Evolutionary conservation across 2,113 vertebrate genomes (phyloP).

Genomic region (Brevimyrus niger): DNA sequence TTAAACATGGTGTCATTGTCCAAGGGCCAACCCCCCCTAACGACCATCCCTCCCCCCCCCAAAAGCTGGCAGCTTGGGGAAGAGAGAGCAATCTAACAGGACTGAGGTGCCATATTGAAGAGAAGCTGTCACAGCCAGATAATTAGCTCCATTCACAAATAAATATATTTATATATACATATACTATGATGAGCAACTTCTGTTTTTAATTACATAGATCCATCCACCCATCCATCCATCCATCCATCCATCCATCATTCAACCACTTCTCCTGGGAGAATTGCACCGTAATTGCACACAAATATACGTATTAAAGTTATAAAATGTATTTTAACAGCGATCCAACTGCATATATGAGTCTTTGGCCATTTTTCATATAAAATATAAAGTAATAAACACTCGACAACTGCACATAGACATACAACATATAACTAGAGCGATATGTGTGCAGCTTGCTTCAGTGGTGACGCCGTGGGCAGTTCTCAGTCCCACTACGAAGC

Average conservation of each 20-base stretch:
- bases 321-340: neutral
- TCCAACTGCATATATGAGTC: neutral
- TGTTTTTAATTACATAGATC: neutral
- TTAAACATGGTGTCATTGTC: conserved; percentile 7
- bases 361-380: neutral
- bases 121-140: neutral
- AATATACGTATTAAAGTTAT: neutral
- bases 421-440: neutral
- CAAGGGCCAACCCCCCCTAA: neutral
- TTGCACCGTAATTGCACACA: neutral
- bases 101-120: neutral
- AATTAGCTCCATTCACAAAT: neutral
- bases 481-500: neutral
- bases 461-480: neutral
- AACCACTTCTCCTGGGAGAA: neutral
- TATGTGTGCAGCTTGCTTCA: neutral
- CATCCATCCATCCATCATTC: neutral
- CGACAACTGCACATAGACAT: neutral
- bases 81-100: neutral
- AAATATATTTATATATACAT: neutral
- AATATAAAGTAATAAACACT: neutral
- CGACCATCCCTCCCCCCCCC: neutral
- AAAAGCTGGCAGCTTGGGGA: neutral
- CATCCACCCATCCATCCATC: neutral
- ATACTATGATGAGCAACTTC: neutral